Conservation (phyloP, 2,888 invertebrate species). For the Nomada ferruginata region DNA sequence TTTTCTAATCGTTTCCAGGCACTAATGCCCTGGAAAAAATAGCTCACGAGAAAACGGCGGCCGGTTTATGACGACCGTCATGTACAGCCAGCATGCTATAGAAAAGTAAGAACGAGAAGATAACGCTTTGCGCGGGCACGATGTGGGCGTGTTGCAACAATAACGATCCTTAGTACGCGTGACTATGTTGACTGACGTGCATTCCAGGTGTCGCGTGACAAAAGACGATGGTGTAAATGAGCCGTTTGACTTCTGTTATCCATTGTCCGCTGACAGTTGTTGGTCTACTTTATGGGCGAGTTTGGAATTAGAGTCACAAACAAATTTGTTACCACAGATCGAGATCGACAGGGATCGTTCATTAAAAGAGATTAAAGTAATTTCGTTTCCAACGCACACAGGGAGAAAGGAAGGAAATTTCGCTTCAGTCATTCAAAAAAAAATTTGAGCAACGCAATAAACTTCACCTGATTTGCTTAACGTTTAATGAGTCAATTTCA, state of each 20-base stretch:
- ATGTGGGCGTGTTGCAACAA: slow-evolving; percentile 55
- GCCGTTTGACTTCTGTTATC: slow-evolving; percentile 14
- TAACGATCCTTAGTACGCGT: neutral
- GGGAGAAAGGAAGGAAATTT: neutral
- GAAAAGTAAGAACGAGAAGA: slow-evolving; percentile 36
- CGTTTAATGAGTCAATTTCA: slow-evolving; percentile 26
- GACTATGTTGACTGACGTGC: slow-evolving; percentile 10
- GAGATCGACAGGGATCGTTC: too few species aligned
- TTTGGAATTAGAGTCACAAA: neutral
- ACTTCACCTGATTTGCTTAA: slow-evolving; percentile 2
- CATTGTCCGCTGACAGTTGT: neutral
- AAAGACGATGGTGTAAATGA: slow-evolving; percentile 22
- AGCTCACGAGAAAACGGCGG: neutral
- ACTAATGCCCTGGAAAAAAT: neutral
- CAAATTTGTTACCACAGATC: neutral
- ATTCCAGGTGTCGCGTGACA: slow-evolving; percentile 35
- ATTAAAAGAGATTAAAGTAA: too few species aligned
- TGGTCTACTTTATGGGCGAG: neutral
- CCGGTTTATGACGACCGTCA: neutral
- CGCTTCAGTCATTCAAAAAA: neutral
- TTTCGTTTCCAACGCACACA: too few species aligned
- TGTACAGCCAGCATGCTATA: neutral
- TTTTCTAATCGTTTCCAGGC: slow-evolving; percentile 9
- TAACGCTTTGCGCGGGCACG: slow-evolving; percentile 20
- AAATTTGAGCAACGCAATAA: neutral